Conservation (phyloP, 2,113 vertebrate species). For the Hippocampus abdominalis region DNA sequence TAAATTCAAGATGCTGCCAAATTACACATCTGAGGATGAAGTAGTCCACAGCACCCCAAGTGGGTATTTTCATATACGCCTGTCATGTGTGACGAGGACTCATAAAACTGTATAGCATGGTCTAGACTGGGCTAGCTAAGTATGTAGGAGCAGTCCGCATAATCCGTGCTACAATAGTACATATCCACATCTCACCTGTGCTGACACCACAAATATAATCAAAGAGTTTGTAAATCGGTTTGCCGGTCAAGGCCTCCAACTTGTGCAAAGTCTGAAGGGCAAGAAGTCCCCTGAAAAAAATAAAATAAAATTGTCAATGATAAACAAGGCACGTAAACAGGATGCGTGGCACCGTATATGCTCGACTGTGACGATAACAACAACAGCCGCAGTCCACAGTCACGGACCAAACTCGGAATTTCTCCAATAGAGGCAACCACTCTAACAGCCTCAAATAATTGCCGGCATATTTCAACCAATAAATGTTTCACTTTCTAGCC, state of each 20-base stretch:
- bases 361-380: background rate
- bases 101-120: no score
- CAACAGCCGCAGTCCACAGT: background rate
- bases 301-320: background rate
- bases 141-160: background rate
- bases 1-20: conserved; percentile 30
- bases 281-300: conserved; percentile 81
- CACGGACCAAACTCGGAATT: background rate
- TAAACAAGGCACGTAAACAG: background rate
- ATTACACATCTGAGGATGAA: conserved; percentile 8
- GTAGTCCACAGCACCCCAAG: conserved; percentile 39
- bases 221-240: conserved; percentile 90
- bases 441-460: no score
- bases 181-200: conserved; percentile 80
- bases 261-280: conserved; percentile 89
- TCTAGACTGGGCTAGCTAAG: no score
- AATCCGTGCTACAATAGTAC: conserved; percentile 17
- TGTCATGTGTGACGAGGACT: background rate
- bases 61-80: conserved; percentile 23
- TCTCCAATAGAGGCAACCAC: no score
- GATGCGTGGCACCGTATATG: background rate
- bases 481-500: no score
- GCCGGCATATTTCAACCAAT: no score
- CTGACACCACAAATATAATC: conserved; percentile 98
- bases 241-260: conserved; percentile 88